Evolutionary conservation across 2,888 invertebrate genomes (phyloP).

Genomic region (Glyphotaelius pellucidus): DNA sequence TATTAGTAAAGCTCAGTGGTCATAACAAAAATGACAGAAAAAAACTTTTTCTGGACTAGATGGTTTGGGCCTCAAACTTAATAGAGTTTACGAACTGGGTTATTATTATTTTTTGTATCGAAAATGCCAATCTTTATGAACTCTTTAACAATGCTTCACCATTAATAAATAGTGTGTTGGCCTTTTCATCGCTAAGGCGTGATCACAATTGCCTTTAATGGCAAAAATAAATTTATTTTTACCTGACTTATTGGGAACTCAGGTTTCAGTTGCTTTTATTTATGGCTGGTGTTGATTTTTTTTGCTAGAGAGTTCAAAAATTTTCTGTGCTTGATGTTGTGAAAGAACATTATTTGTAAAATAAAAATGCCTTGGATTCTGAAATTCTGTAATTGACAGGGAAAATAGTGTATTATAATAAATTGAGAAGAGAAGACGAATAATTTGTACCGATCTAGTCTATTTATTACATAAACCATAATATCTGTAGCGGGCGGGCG

Average conservation of each 20-base stretch:
- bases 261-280: constrained; percentile 9
- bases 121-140: background rate
- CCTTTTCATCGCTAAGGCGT: constrained; percentile 34
- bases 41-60: background rate
- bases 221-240: constrained; percentile 35
- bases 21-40: background rate
- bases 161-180: constrained; percentile 48
- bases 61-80: background rate
- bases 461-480: too few species aligned
- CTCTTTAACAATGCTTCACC: constrained; percentile 32
- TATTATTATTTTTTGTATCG: background rate
- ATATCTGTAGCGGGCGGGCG: too few species aligned
- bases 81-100: background rate
- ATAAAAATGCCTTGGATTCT: too few species aligned
- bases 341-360: background rate
- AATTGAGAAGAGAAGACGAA: too few species aligned
- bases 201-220: constrained; percentile 45
- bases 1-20: background rate
- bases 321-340: background rate
- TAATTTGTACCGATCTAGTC: too few species aligned
- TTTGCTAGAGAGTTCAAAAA: background rate
- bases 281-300: background rate
- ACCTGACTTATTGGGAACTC: constrained; percentile 15
- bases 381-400: too few species aligned
- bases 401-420: too few species aligned